Percentiles rank a stretch among this genome's conserved stretches.
These are phyloP conservation scores for Hypotaenidia okinawae DNA, from an alignment of 2,797 vertebrate genomes.

Conservation along the genomic window DNA sequence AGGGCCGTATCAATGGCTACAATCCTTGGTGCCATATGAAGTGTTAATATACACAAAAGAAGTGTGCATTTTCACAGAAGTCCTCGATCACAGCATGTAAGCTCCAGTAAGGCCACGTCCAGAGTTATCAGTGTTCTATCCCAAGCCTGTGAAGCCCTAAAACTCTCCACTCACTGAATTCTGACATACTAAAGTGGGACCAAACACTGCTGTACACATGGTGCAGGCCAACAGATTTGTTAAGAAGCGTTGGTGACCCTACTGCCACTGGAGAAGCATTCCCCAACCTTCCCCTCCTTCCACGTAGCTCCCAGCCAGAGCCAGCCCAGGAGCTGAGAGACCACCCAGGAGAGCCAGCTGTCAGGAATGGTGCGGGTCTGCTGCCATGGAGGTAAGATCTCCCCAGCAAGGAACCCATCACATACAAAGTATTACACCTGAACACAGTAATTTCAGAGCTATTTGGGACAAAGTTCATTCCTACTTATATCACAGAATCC, in stretches of 20 bases:
- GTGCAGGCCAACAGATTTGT: background rate
- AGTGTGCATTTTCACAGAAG: background rate
- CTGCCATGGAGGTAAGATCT: background rate
- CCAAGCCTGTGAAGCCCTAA: background rate
- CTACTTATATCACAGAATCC: background rate
- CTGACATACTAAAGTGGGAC: background rate
- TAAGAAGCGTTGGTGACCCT: background rate
- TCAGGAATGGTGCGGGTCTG: background rate
- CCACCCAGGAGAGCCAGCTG: accelerated
- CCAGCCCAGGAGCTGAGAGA: background rate
- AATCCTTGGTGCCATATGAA: background rate
- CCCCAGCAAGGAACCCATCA: background rate
- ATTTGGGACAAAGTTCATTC: background rate
- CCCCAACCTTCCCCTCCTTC: background rate
- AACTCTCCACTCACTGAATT: background rate
- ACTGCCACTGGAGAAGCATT: background rate
- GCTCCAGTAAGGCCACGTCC: background rate
- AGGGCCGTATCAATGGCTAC: accelerated
- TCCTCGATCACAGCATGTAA: background rate
- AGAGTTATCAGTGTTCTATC: background rate
- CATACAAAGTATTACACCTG: background rate
- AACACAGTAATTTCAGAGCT: background rate
- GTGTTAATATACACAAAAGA: background rate
- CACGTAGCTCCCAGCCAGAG: background rate
- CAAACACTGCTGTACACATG: background rate